Evolutionary conservation across 2,888 invertebrate species (phyloP), one percentile per base, ranked within the genome.

Genomic region (Eilema caniola): DNA sequence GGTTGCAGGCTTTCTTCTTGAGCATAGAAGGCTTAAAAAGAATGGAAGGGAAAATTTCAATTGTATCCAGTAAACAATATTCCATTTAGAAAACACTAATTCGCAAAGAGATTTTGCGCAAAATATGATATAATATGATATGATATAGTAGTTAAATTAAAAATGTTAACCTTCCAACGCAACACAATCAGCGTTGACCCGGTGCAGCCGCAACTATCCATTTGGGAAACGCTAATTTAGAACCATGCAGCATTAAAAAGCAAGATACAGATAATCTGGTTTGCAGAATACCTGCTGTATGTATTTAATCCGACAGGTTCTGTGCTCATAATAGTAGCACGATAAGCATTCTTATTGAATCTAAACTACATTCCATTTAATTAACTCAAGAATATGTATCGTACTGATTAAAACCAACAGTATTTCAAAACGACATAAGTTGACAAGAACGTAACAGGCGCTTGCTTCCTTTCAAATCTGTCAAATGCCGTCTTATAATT

Each of bases 391-490:
- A 28, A 47, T 47, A n/a, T 25, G 53, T 53, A 53, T 53, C 53
- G 53, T 53, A 53, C 53, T 53, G n/a, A 25, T 41, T 47, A 25
- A 64, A 3, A 7, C 47, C 12, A 7, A 28, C 25, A 25, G n/a
- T 8, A 28, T 28, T 20, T 20, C n/a, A 12, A 53, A 66, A 62
- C 11, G 66, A 12, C 24, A n/a, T 47, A 66, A 66, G 28, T 47
- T 28, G 57, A 12, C 25, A 62, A 2, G 10, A 20, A 5, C 23
- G 3, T 66, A 14, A 23, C 16, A 31, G 28, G 14, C 25, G 57
- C 41, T 69, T 63, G 59, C 8, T 24, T 63, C 63, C 20, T 69
- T 69, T 69, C 28, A 37, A 33, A 16, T n/a, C 12, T 56, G 24
- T 67, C 24, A 12, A 28, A 57, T n/a, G 14, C 25, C 53, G 53